Base-by-base conservation (phyloP, 1,140 invertebrate genomes). In the Penaeus vannamei region DNA sequence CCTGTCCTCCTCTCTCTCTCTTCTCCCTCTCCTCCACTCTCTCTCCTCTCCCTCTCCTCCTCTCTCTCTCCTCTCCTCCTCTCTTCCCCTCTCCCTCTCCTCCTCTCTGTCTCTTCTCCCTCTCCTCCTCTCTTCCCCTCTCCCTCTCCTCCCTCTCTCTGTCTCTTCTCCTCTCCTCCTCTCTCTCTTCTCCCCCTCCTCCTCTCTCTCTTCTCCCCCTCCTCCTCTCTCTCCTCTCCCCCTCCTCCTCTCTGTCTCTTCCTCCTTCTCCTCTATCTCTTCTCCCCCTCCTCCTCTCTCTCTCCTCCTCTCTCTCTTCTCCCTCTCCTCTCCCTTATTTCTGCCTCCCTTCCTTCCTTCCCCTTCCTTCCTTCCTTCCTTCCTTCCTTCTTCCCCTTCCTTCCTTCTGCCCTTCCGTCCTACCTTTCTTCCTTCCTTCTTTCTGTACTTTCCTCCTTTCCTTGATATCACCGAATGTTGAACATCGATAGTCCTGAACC, bases 81-180 rank as follows among this genome's bases (percentile, higher is more conserved):
- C 17, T n/a, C 62, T 12, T 64, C n/a, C 62, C 62, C n/a, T 17
- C 62, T n/a, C n/a, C 36, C 2, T 12, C 91, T 32, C 89, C 92
- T 22, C 92, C 92, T 32, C 92, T 93, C 66, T 88, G 92, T 83
- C 91, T 92, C 29, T 91, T 26, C 64, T 26, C 64, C 64, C 7
- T 7, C 7, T 3, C 3, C 64, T 23, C 26, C 14, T 12, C 64
- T 26, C 26, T 26, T 12, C 26, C 12, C 64, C 22, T 23, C 22
- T 66, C 64, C 64, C 64, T 26, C 64, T 66, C 64, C 64, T 66
- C 64, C 64, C 7, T 7, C 7, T 7, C 64, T 5, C 5, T 5
- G 1, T 5, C 36, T 36, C 36, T 5, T 36, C 36, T 36, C 36
- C n/a, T n/a, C 62, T 64, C 62, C 62, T 64, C 62, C 62, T 64